Evolutionary conservation across 1,140 invertebrate genomes (phyloP).

Genomic region (Ridgeia piscesae): DNA sequence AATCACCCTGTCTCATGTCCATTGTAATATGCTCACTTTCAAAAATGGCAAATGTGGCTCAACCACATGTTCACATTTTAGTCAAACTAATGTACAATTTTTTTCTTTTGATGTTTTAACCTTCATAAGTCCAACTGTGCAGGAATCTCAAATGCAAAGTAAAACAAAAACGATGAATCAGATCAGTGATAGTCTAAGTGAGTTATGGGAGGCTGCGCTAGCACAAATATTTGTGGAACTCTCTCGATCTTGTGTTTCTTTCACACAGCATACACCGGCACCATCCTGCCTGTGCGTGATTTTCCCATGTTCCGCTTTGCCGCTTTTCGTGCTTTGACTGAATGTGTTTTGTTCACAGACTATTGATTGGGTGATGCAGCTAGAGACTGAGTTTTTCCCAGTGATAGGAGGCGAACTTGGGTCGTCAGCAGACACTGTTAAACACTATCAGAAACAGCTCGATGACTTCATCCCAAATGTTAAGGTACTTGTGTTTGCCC

Average conservation of each 20-base stretch:
- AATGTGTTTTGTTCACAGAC: conserved; percentile 62
- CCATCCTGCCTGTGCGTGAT: neutral
- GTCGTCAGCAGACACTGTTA: conserved; percentile 44
- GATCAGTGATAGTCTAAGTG: too few relatives aligned
- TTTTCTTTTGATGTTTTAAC: too few relatives aligned
- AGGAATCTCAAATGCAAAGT: too few relatives aligned
- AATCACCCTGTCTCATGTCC: too few relatives aligned
- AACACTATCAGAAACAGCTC: conserved; percentile 48
- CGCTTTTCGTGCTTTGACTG: neutral
- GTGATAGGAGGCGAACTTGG: conserved; percentile 69
- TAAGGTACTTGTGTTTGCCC: conserved; percentile 42
- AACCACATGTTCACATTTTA: too few relatives aligned
- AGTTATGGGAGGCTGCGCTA: neutral
- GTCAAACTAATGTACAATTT: too few relatives aligned
- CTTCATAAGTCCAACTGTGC: too few relatives aligned
- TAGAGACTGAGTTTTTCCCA: conserved; percentile 76
- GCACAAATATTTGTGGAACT: neutral
- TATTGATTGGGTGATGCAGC: conserved; percentile 73
- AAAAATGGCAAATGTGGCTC: too few relatives aligned
- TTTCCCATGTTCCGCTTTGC: neutral
- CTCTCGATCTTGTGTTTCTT: neutral
- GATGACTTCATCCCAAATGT: conserved; percentile 53
- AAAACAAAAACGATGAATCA: too few relatives aligned
- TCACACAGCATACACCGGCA: neutral
- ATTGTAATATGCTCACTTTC: too few relatives aligned